Conservation (phyloP, 2,888 invertebrate species). For the Xylocampa areola region DNA sequence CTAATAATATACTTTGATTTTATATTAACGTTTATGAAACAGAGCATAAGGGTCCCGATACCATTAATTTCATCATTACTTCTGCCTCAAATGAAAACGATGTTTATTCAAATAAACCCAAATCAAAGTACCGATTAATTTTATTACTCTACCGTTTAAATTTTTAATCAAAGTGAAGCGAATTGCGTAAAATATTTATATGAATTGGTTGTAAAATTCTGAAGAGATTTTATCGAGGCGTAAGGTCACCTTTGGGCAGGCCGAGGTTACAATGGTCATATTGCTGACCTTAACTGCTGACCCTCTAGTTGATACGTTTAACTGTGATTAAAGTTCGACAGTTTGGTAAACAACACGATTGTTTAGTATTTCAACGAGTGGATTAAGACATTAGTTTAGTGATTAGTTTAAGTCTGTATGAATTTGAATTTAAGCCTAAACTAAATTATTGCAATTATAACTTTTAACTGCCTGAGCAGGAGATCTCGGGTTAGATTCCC, state of each 20-base stretch:
- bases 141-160: slow-evolving; percentile 32
- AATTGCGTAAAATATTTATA: slow-evolving; percentile 40
- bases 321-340: slow-evolving; percentile 17
- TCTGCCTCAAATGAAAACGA: slow-evolving; percentile 2
- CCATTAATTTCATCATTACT: slow-evolving; percentile 2
- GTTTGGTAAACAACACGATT: background rate
- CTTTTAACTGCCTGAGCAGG: too few species aligned
- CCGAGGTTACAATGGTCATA: slow-evolving; percentile 30
- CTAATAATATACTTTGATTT: too few species aligned
- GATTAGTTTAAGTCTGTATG: background rate
- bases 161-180: slow-evolving; percentile 48
- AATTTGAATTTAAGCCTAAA: too few species aligned
- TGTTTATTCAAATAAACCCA: slow-evolving; percentile 31
- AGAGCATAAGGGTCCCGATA: slow-evolving; percentile 1
- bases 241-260: slow-evolving; percentile 50
- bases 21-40: background rate
- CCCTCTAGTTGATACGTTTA: slow-evolving; percentile 7
- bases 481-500: too few species aligned
- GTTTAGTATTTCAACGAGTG: background rate
- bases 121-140: slow-evolving; percentile 45
- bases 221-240: slow-evolving; percentile 25
- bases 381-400: background rate
- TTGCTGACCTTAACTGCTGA: slow-evolving; percentile 24
- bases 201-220: slow-evolving; percentile 34
- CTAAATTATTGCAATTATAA: too few species aligned